Conservation (phyloP, 1,140 invertebrate genomes). For the Hydropsyche tenuis region DNA sequence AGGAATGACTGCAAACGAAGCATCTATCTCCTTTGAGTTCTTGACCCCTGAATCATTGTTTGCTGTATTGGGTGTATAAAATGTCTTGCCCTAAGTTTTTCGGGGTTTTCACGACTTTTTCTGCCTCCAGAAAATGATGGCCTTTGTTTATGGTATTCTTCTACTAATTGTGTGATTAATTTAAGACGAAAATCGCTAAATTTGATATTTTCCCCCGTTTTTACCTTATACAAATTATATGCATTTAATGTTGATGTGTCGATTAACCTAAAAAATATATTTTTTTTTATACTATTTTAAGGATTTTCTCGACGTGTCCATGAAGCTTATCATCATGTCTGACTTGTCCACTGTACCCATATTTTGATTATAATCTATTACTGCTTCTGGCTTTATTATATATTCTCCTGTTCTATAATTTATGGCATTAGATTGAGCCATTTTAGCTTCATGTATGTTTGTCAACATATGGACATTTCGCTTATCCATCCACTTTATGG, state of each 20-base stretch:
- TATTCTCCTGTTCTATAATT: conserved; percentile 5
- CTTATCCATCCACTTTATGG: background rate
- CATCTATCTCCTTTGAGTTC: conserved; percentile 42
- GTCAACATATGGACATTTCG: background rate
- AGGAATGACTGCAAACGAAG: conserved; percentile 38
- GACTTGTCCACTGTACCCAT: conserved; percentile 3
- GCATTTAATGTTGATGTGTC: background rate
- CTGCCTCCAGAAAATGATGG: too few relatives aligned
- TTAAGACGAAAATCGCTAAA: too few relatives aligned
- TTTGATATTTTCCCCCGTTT: background rate
- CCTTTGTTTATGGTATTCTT: too few relatives aligned
- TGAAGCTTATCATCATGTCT: conserved; percentile 50
- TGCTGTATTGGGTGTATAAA: conserved; percentile 33
- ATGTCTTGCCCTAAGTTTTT: conserved; percentile 23
- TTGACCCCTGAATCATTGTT: conserved; percentile 28
- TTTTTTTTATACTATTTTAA: conserved; percentile 54
- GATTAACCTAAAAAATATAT: background rate
- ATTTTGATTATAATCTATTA: background rate
- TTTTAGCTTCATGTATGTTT: background rate
- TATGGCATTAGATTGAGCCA: background rate
- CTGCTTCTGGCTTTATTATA: background rate
- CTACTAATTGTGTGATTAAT: too few relatives aligned
- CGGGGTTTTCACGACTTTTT: background rate
- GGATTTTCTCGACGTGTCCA: conserved; percentile 49
- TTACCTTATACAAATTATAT: background rate